Base-by-base conservation (phyloP, 2,797 vertebrate genomes). In the Chrysocyon brachyurus region DNA sequence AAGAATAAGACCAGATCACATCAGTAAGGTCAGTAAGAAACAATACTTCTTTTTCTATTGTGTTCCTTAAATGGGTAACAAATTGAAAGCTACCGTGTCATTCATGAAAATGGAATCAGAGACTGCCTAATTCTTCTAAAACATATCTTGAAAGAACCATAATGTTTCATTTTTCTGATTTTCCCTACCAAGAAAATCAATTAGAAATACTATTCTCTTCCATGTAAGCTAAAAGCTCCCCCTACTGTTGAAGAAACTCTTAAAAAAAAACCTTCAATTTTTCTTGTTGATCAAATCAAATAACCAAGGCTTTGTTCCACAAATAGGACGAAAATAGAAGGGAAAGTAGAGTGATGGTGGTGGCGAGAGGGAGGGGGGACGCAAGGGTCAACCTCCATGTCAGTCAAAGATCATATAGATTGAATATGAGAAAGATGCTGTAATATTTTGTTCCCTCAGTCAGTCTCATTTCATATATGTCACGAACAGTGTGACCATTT, bases 181-280 rank as follows among this genome's bases (percentile, higher is more conserved):
- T 89, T 22, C 28, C 85, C 79, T 89, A 56, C 4, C 52, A 91
- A 96, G 40, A 87, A 75, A 46, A 91, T 28, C 84, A 97, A 94
- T 92, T 87, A 49, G 54, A 97, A 96, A 6, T 24, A 10, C 6
- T 6, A 5, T 84, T 33, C 8, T 86, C 4, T 16, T 97, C 79
- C 36, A 68, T 68, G 82, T 14, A 91, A 90, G 81, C 90, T 97
- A 57, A 98, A 98, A 97, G 96, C 96, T 97, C 98, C 97, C 97
- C 75, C 98, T 98, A 97, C 96, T 97, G 97, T 85, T 98, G 64
- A 78, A 96, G 8, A 96, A 94, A 4, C 3, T 57, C 54, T 59
- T 73, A 94, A 17, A 14, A 77, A 40, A 46, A 61, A 91, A 64
- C 1, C 22, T 72, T 81, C 31, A 5, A 5, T 88, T 87, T 97